phyloP scores from a whole-genome alignment of 2,113 vertebrate genomes.

The Pomatorhinus ruficollis region DNA sequence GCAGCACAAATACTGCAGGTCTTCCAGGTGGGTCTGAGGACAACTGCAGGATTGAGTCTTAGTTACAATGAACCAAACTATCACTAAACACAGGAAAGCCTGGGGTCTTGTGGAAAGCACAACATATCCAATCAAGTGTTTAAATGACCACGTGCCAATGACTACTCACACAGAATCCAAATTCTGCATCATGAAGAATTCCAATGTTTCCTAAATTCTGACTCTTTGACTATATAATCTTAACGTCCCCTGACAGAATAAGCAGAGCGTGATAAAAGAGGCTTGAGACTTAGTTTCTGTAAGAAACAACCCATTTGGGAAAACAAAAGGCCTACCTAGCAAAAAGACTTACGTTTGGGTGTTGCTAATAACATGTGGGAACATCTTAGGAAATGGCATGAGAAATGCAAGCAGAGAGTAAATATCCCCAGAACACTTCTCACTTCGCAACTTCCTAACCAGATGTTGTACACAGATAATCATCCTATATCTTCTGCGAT shows the following conservation, averaged over 20 bases:
- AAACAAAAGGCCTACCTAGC: neutral
- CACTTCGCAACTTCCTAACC: neutral
- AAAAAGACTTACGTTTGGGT: neutral
- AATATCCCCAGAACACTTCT: neutral
- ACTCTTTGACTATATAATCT: neutral
- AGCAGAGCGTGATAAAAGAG: neutral
- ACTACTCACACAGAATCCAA: neutral
- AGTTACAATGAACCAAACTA: neutral
- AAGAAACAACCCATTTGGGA: neutral
- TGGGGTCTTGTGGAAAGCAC: neutral
- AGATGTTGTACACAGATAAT: accelerated
- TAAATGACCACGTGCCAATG: accelerated
- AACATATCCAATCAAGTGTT: neutral
- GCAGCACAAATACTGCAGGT: neutral
- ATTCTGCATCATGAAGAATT: neutral
- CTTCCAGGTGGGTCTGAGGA: neutral
- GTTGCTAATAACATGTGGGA: neutral
- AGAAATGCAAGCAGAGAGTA: neutral
- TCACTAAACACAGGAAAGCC: neutral
- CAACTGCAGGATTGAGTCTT: neutral
- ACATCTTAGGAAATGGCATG: neutral
- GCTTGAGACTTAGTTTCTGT: neutral
- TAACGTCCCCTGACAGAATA: neutral
- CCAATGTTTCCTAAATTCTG: neutral
- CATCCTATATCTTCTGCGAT: neutral